Evolutionary conservation across 2,888 invertebrate species (phyloP).

Genomic region (Anodontia alba): DNA sequence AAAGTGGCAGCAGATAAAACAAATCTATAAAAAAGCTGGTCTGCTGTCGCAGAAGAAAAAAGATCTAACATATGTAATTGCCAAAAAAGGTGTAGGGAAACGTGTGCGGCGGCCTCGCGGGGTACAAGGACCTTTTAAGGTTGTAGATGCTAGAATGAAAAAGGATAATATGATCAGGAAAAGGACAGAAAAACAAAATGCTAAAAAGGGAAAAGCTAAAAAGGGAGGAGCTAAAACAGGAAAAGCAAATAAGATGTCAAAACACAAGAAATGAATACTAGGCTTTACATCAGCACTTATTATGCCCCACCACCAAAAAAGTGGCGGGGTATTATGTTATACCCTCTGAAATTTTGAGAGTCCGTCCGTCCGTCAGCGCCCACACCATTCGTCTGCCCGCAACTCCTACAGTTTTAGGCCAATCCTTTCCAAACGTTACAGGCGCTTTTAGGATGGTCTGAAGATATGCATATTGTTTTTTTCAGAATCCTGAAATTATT

Average conservation of each 20-base stretch:
- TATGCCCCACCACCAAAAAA: no score
- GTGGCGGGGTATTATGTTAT: no score
- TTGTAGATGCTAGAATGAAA: conserved; percentile 98
- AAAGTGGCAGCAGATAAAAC: conserved; percentile 95
- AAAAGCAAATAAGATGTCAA: not conserved
- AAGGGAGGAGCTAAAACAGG: no score
- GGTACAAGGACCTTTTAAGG: conserved; percentile 95
- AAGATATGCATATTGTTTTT: no score
- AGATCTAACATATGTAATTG: conserved; percentile 96
- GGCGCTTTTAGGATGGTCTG: no score
- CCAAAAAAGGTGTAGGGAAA: conserved; percentile 92
- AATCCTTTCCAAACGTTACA: no score
- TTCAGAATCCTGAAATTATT: no score
- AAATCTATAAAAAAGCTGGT: conserved; percentile 95
- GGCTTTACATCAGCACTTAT: no score
- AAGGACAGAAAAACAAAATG: conserved; percentile 51
- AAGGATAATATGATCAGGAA: conserved; percentile 89
- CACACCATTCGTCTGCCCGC: no score
- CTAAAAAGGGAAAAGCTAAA: conserved; percentile 30
- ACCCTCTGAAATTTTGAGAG: no score
- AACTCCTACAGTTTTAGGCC: no score
- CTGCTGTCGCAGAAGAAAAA: conserved; percentile 90
- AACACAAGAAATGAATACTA: not conserved
- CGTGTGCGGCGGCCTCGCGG: conserved; percentile 92
- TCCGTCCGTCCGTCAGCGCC: no score